Base-by-base conservation (phyloP, 1,140 invertebrate genomes). In the Centruroides vittatus region DNA sequence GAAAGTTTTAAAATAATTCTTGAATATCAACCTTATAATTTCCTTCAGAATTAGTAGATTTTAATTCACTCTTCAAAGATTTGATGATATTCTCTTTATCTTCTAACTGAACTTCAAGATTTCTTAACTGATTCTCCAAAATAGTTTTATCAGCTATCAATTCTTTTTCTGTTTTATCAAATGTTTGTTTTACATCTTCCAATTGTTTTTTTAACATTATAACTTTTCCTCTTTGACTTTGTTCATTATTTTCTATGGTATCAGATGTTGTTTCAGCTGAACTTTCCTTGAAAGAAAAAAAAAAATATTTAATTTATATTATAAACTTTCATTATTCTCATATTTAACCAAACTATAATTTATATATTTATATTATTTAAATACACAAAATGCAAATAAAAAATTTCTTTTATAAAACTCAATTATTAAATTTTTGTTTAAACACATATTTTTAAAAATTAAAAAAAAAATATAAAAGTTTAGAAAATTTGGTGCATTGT, bases 11-110 rank as follows among this genome's bases (percentile, higher is more conserved):
- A 23, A 23, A 23, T 23, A 23, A 23, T 23, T 23, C 23, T 23
- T 23, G 23, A 23, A 23, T 23, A 23, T 23, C 23, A 23, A 23
- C 23, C 23, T 23, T 23, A 23, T 23, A 23, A 23, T 23, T 23
- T 23, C 23, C 23, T 23, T 23, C 41, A 41, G 41, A 41, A 41
- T 61, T 54, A 36, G 48, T 57, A 52, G 7, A 10, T 4, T 54
- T 53, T 35, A 35, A 52, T 48, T 58, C 9, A n/a, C 47, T 35
- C 11, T 48, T 13, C 23, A 61, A 12, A 4, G 74, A 71, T 4
- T 61, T 66, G 46, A 74, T 69, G 3, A 73, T 66, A 52, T 67
- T 67, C 54, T 72, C 69, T 59, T 73, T 74, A 6, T 66, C 66
- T 46, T 69, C 67, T 7, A 75, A 63, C 55, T 72, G 66, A 35